Base-by-base conservation (phyloP, 64 coral and sea anemone genomes). In the Cladopsammia gracilis region DNA sequence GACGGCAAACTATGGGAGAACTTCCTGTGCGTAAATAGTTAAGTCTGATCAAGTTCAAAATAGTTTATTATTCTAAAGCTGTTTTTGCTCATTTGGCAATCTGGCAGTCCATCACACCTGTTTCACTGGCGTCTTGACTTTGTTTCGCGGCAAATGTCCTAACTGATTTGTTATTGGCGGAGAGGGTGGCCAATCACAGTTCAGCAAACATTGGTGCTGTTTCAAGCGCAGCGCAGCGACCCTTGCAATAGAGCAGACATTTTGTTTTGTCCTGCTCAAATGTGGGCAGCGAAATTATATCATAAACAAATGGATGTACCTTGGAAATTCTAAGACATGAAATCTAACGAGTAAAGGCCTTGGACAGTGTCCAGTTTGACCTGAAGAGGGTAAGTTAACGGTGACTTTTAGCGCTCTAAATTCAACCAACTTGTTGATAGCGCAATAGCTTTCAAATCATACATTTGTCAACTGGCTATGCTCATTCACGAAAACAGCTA, bases 151-250 rank as follows among this genome's bases (percentile, higher is more conserved):
- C 80, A 84, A 84, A 67, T 49, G 62, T 68, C 80, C 54, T 84
- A 10, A 84, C 34, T 84, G 61, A 45, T 34, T 13, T 84, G 8
- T 45, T 43, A 84, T 84, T 84, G 80, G 80, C 45, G 23, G 61
- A 50, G 60, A 66, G 18, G 53, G 7, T 20, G 46, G 5, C 80
- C 80, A 84, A 84, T 84, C 80, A 68, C 43, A 65, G 80, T 3
- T 84, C 80, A 84, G 80, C 80, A 84, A 84, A 84, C 80, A 84
- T 84, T 84, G 80, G 19, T 84, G 80, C 80, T 84, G 44, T 47
- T 84, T 62, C 64, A 24, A 84, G 46, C 60, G 60, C 80, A 5
- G 61, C 61, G 46, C 80, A 67, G 80, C 80, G 80, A 84, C 18
- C 62, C 80, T 67, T 59, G 61, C 80, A 67, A 49, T 23, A 84